phyloP scores from a whole-genome alignment of 2,113 vertebrate genomes.

The Bujurquina vittata region DNA sequence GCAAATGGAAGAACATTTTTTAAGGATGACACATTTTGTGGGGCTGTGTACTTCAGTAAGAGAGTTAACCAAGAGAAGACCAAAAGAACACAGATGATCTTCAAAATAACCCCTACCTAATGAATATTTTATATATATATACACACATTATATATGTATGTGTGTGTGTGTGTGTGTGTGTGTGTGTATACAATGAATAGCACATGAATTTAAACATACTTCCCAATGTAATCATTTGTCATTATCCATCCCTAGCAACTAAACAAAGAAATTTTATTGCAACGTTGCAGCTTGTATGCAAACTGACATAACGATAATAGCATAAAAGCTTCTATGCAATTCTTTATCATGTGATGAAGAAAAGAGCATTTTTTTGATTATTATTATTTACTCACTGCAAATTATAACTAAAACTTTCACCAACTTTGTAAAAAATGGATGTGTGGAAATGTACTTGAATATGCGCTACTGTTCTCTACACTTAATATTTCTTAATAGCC shows the following conservation, averaged over 20 bases:
- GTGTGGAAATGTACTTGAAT: neutral
- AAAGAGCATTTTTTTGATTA: neutral
- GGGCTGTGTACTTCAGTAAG: slow-evolving; percentile 1
- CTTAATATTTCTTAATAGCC: neutral
- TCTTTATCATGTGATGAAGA: neutral
- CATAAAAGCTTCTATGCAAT: neutral
- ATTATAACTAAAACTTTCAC: neutral
- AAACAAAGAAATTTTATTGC: neutral
- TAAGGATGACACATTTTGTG: slow-evolving; percentile 24
- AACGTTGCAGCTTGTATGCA: neutral
- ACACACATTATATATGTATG: no score
- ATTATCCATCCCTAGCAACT: neutral
- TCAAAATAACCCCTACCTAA: neutral
- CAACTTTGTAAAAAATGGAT: neutral
- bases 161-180: no score
- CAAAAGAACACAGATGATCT: neutral
- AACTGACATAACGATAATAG: no score
- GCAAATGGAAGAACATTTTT: slow-evolving; percentile 36
- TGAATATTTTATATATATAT: neutral
- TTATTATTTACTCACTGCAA: neutral
- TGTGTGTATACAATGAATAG: no score
- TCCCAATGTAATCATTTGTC: neutral
- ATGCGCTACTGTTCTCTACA: neutral
- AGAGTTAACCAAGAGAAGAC: neutral
- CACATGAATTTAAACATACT: neutral